Evolutionary conservation across 1,140 invertebrate species (phyloP).

Genomic region (Choristoneura fumiferana): DNA sequence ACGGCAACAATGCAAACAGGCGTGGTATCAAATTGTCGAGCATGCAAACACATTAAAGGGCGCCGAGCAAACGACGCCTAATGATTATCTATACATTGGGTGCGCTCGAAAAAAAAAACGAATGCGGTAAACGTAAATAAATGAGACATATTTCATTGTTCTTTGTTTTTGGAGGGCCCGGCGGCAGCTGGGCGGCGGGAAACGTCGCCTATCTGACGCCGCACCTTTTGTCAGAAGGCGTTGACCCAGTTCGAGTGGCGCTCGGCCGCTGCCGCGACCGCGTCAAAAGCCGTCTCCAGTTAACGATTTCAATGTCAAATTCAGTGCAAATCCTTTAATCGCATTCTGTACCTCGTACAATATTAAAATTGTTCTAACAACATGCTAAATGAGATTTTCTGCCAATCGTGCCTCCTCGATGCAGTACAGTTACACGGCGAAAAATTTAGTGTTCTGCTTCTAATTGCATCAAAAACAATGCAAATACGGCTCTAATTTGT

Average conservation of each 20-base stretch:
- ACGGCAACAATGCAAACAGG: slow-evolving; percentile 71
- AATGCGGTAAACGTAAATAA: slow-evolving; percentile 54
- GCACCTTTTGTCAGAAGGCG: slow-evolving; percentile 71
- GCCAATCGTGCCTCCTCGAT: background rate
- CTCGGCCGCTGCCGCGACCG: slow-evolving; percentile 53
- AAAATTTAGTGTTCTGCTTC: slow-evolving; percentile 29
- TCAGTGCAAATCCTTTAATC: slow-evolving; percentile 9
- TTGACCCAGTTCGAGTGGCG: slow-evolving; percentile 70
- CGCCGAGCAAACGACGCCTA: slow-evolving; percentile 59
- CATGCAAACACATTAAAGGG: slow-evolving; percentile 73
- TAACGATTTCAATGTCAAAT: slow-evolving; percentile 35
- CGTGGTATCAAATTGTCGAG: slow-evolving; percentile 71
- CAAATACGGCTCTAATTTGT: slow-evolving; percentile 42
- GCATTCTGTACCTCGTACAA: background rate
- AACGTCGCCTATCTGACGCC: slow-evolving; percentile 70
- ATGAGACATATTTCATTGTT: slow-evolving; percentile 67
- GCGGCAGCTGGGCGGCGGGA: slow-evolving; percentile 64
- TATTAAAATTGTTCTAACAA: background rate
- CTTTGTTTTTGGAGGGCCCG: slow-evolving; percentile 63
- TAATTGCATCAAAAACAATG: slow-evolving; percentile 37
- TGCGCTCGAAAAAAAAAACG: slow-evolving; percentile 44
- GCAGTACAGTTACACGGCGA: no score
- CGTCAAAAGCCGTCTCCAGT: slow-evolving; percentile 48
- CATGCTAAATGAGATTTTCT: background rate
- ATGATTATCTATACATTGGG: slow-evolving; percentile 69